Percentiles rank a stretch among this genome's conserved stretches.
Evolutionary conservation across 2,113 vertebrate genomes (phyloP).

Genomic region (Toxostoma redivivum): DNA sequence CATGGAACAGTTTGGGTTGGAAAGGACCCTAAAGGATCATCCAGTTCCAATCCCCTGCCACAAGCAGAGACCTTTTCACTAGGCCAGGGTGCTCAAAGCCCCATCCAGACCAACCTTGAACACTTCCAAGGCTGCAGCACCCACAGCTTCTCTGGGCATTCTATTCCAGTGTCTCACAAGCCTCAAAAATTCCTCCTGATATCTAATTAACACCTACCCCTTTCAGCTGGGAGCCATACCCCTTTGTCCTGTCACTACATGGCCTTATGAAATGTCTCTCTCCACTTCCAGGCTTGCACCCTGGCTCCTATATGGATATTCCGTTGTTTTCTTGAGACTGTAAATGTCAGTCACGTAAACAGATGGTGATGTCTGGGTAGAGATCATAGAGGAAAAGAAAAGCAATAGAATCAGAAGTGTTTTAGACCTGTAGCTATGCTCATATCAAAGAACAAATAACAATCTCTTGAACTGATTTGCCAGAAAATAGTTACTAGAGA

Average conservation of each 20-base stretch:
- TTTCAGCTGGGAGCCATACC: neutral
- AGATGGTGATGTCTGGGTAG: neutral
- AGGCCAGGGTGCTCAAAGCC: neutral
- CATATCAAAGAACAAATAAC: neutral
- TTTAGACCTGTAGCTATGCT: neutral
- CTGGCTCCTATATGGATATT: neutral
- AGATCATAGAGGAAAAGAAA: neutral
- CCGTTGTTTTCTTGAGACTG: neutral
- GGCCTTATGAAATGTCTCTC: no score
- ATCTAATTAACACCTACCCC: neutral
- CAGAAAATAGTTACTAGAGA: neutral
- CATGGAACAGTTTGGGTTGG: neutral
- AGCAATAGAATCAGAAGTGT: neutral
- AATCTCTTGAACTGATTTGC: neutral
- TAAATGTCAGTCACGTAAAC: neutral
- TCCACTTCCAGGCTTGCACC: neutral
- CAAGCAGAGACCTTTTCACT: neutral
- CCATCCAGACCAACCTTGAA: neutral
- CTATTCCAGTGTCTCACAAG: neutral
- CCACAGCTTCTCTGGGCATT: neutral
- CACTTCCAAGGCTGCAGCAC: neutral
- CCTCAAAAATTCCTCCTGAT: neutral
- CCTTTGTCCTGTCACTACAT: no score
- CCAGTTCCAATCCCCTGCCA: neutral
- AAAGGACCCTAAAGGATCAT: neutral